Evolutionary conservation across 2,888 invertebrate genomes (phyloP), one percentile per base, ranked within the genome.

Genomic region (Eupithecia subumbrata): DNA sequence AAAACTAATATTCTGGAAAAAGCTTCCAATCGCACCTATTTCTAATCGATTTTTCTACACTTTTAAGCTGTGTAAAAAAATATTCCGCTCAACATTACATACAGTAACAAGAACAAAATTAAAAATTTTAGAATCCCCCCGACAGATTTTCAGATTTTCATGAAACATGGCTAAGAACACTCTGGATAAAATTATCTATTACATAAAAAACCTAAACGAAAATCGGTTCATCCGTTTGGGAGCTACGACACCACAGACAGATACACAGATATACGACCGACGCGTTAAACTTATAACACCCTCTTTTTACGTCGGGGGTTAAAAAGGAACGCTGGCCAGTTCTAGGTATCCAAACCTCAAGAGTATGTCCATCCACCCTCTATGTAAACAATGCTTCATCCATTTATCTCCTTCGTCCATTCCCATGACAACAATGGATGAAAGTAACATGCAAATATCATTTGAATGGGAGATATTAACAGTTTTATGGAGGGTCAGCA

Each of bases 371-470:
- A 52, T 69, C 73, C 73, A 75, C 77, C 77, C 77, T 73, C 75
- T 77, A 77, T 73, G 68, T 75, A 77, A 77, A 77, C 77, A 77
- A 64, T 74, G 69, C n/a, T 45, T 48, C 60, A 72, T 66, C 74
- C 74, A 76, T 76, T 67, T 77, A 77, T 76, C 76, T 74, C 69
- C 80, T 78, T 82, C 81, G 84, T 83, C 88, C 90, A 88, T 92
- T 93, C 93, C 92, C 92, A 93, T 91, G 90, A 86, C 85, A 84
- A 92, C 91, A 93, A 94, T 92, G 88, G 89, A 87, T 89, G 86
- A 91, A 90, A 92, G 92, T 92, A 91, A 93, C 88, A 93, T 93
- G 94, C 91, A 93, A 93, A 94, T 93, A 92, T 90, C 79, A 90
- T 90, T 89, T 88, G 86, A 86, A 90, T 86, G 81, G 89, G 86